Base-by-base conservation (phyloP, 2,113 vertebrate genomes). In the Thymallus thymallus region DNA sequence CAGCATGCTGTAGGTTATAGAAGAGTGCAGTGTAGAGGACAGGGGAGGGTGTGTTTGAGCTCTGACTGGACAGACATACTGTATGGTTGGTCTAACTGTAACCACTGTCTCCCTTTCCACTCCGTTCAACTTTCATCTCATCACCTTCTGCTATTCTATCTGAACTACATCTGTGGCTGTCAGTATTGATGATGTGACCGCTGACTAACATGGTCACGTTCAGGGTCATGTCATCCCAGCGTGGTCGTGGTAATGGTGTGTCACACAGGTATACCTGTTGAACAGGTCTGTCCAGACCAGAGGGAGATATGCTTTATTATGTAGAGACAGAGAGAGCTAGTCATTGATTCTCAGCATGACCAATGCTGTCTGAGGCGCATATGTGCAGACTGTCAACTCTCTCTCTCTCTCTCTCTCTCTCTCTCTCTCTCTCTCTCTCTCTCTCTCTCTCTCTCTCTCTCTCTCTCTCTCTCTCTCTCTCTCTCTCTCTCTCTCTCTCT, bases 321-420 rank as follows among this genome's bases (percentile, higher is more conserved):
- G 29, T 16, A 35, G 29, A 26, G 29, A 16, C 63, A 65, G 14
- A 7, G 5, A 65, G 63, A 20, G 0, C 67, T 73, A 29, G 29
- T 71, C 7, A 76, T 71, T 58, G 29, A 56, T 56, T 69, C 67
- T 48, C 41, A 69, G n/a, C 13, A 24, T 71, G 71, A 72, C 76
- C 26, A 26, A 55, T 51, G 18, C 61, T 60, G 67, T 76, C 71
- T 75, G 64, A 45, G 68, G 70, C 69, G 45, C 23, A 6, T 46
- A 45, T 69, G 41, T 6, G 55, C 18, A 69, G n/a, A 69, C 69
- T 78, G 74, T 62, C 79, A 82, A 2, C 3, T 64, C 24, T 63
- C 41, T 5, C 16, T 51, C 5, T 51, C 26, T 26, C 26, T 26
- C 26, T 26, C 26, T 26, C 26, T 26, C 26, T 26, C 26, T 26